phyloP scores from a whole-genome alignment of 2,113 vertebrate genomes.

The Engraulis encrasicolus region DNA sequence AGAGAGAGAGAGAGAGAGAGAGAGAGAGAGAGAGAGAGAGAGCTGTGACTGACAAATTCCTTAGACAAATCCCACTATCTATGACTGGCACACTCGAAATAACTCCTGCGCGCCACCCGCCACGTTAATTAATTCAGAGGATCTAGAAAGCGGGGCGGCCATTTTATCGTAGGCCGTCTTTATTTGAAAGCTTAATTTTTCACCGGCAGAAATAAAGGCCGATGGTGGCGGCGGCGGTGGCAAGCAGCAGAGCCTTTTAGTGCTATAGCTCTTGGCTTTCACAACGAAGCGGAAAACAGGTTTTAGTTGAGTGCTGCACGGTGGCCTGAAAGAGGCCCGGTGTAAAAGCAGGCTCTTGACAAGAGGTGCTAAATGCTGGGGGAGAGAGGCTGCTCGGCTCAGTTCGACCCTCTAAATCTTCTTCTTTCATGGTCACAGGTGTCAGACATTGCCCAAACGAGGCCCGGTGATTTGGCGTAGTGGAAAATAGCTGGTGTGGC shows the following conservation, averaged over 20 bases:
- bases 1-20: background rate
- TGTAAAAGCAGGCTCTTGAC: background rate
- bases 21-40: background rate
- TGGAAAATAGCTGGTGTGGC: background rate
- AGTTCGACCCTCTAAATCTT: background rate
- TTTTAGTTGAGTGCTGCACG: background rate
- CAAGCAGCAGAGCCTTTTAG: background rate
- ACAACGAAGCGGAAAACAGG: background rate
- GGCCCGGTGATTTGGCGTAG: background rate
- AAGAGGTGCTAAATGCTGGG: background rate
- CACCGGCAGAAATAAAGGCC: background rate
- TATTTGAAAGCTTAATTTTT: conserved; percentile 31
- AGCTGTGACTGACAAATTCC: conserved; percentile 27
- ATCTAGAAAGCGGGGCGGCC: background rate
- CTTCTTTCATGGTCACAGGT: background rate
- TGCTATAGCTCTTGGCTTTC: background rate
- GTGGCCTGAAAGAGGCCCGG: background rate
- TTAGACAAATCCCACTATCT: conserved; percentile 29
- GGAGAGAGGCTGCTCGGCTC: background rate
- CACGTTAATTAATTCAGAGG: conserved; percentile 37
- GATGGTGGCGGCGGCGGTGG: background rate
- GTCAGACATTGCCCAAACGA: conserved; percentile 8
- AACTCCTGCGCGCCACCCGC: conserved; percentile 18
- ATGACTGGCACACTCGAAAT: conserved; percentile 32
- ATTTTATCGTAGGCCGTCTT: background rate